These are phyloP conservation scores for Agrypnia vestita DNA, from an alignment of 1,140 invertebrate genomes.

Conservation along the genomic window DNA sequence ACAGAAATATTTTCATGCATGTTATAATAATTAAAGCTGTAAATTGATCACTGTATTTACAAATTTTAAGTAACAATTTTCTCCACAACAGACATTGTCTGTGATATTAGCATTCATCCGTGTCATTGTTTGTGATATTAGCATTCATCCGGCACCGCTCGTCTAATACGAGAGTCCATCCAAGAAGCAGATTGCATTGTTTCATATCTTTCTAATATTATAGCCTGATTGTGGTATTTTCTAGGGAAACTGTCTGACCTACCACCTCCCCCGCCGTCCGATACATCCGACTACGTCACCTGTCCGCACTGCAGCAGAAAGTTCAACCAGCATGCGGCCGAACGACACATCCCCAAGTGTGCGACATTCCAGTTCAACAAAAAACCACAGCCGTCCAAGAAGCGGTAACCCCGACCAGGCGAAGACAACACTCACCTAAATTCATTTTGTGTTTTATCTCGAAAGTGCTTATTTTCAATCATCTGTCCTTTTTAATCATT, in stretches of 20 bases:
- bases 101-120: too few relatives aligned
- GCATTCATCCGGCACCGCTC: too few relatives aligned
- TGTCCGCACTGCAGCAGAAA: constrained; percentile 93
- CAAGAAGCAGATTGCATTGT: background rate
- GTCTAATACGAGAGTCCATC: too few relatives aligned
- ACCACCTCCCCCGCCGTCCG: constrained; percentile 90
- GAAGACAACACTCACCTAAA: background rate
- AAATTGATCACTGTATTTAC: too few relatives aligned
- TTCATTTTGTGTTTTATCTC: background rate
- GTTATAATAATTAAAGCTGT: too few relatives aligned
- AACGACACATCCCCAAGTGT: constrained; percentile 96
- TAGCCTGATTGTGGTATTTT: background rate
- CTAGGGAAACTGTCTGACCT: constrained; percentile 86
- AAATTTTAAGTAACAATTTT: too few relatives aligned
- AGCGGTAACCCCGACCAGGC: constrained; percentile 48
- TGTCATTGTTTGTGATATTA: too few relatives aligned
- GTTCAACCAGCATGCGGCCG: constrained; percentile 90
- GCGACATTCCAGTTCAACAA: constrained; percentile 86
- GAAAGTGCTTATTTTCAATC: background rate
- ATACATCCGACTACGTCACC: constrained; percentile 91
- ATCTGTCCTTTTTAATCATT: background rate
- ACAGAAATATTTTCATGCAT: too few relatives aligned
- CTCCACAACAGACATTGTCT: too few relatives aligned
- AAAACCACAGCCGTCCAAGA: constrained; percentile 70
- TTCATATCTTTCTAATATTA: background rate